These are phyloP conservation scores for Saturnia japonica DNA, from an alignment of 2,888 invertebrate species.

Conservation along the genomic window DNA sequence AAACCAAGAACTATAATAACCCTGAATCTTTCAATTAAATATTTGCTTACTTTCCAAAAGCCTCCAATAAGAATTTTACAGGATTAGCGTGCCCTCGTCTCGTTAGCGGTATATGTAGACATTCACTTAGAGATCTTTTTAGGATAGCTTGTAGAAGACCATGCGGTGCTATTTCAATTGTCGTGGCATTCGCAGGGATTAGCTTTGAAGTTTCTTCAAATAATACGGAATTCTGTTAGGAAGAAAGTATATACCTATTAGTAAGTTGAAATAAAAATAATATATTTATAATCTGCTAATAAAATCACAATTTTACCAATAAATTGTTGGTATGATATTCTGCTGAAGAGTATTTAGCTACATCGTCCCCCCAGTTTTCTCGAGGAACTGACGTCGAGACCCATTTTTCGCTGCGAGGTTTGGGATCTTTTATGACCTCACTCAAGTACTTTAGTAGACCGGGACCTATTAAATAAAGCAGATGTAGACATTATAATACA, in stretches of 20 bases:
- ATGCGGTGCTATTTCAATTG: constrained; percentile 93
- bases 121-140: constrained; percentile 84
- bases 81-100: constrained; percentile 83
- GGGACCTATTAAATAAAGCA: constrained; percentile 40
- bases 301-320: constrained; percentile 64
- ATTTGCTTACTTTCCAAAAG: constrained; percentile 78
- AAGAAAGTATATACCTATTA: not conserved
- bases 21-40: not conserved
- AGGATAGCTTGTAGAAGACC: constrained; percentile 91
- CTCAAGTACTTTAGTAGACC: constrained; percentile 80
- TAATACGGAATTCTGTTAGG: constrained; percentile 77
- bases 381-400: constrained; percentile 89
- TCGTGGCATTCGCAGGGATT: constrained; percentile 88
- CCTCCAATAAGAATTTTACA: constrained; percentile 74
- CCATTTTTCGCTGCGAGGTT: constrained; percentile 87
- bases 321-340: constrained; percentile 94
- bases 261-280: not conserved
- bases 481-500: not conserved
- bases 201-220: constrained; percentile 89
- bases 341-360: constrained; percentile 84
- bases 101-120: constrained; percentile 85
- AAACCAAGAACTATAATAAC: not conserved
- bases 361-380: constrained; percentile 48
- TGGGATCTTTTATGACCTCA: constrained; percentile 83
- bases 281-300: not conserved